Evolutionary conservation across 2,888 invertebrate species (phyloP), one percentile per base, ranked within the genome.

Genomic region (Dorcus hopei): DNA sequence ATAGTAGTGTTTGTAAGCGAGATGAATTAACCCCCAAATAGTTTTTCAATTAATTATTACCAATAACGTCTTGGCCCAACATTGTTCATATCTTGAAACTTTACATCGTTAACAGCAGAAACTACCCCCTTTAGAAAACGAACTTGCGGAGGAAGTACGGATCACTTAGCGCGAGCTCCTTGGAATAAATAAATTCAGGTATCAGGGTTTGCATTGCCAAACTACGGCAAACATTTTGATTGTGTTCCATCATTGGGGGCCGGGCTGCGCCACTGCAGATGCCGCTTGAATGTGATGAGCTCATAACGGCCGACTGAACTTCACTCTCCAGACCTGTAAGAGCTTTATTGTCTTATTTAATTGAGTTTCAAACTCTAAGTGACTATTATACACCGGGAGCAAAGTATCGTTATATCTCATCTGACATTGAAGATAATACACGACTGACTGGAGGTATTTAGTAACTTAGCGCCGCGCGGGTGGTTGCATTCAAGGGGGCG

Each of bases 171-270:
- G 57, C 57, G 38, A 55, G 55, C 52, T 9, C 45, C 42, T 38
- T 52, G 45, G 49, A 56, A 47, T 55, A 56, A 61, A 49, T 56
- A 58, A 49, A 56, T 52, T 61, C 58, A 53, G 45, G 33, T 38
- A 38, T 23, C 45, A 38, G 38, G 33, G 39, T 14, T n/a, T 50
- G 14, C 39, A 45, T 43, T 52, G 45, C 23, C 38, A 43, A 19
- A n/a, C 38, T 26, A n/a, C 43, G 9, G 33, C 26, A 33, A 33
- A 33, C 26, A 33, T 33, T 33, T 33, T 7, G 26, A 33, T 33
- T 33, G 26, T 33, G 6, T 33, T 33, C 26, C 26, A 33, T 33
- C 26, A 33, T 33, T 1, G n/a, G 42, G 38, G 7, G 5, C 26
- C 1, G 26, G 26, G 26, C 26, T 33, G 26, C 26, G 26, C 26